Conservation (phyloP, 2,797 vertebrate species). For the Lacerta bilineata region DNA sequence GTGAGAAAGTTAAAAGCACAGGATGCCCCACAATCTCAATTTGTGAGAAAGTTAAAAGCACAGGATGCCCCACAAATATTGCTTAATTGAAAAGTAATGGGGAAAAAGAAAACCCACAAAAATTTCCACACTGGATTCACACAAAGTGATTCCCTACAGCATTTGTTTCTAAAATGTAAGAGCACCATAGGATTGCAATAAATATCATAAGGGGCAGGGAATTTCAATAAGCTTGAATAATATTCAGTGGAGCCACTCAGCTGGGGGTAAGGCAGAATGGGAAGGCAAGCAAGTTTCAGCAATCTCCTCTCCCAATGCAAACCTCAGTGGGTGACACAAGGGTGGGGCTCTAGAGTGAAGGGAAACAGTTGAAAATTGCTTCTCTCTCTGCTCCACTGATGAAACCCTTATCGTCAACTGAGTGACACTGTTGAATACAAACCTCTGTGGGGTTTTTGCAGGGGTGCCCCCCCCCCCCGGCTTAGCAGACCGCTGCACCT, state of each 20-base stretch:
- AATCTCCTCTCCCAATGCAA: no score
- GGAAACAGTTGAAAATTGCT: no score
- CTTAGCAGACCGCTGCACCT: conserved; percentile 34
- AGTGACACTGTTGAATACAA: no score
- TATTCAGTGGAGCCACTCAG: no score
- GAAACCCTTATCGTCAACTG: no score
- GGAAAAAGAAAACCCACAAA: neutral
- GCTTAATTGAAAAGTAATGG: neutral
- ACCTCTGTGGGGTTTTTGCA: neutral
- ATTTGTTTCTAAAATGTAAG: conserved; percentile 48
- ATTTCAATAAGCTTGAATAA: conserved; percentile 1
- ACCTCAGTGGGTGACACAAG: no score
- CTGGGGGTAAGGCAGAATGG: no score
- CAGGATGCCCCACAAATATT: neutral
- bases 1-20: neutral
- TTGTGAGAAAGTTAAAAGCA: conserved; percentile 7
- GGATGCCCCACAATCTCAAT: conserved; percentile 15
- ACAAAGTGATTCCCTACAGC: conserved; percentile 35
- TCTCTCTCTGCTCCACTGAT: no score
- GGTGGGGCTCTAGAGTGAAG: no score
- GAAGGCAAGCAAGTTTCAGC: no score
- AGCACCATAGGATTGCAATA: conserved; percentile 66
- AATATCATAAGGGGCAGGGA: conserved; percentile 43
- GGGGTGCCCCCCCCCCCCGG: neutral
- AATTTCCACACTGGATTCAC: conserved; percentile 7